Base-by-base conservation (phyloP, 2,888 invertebrate genomes). In the Camponotus fellah region DNA sequence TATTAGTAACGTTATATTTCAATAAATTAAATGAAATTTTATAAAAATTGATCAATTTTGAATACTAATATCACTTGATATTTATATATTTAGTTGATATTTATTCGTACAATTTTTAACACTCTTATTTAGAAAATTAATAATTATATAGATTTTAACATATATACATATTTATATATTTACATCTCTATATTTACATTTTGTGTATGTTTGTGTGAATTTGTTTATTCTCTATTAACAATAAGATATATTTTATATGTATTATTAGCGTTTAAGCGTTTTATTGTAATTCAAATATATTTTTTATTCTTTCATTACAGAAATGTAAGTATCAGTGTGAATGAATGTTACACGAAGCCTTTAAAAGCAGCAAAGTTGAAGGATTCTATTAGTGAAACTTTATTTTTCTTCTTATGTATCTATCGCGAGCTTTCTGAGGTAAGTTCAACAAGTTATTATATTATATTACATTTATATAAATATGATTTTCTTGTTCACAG, bases 341-440 rank as follows among this genome's bases (percentile, higher is more conserved):
- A 90, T 87, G 93, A 95, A 74, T 95, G 95, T 90, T 94, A 93
- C 89, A 93, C 92, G 84, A 94, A 93, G 85, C 94, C 95, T 58
- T 93, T 92, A 84, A 90, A 93, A 88, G 94, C 95, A 62, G 93
- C 93, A 71, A 95, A 94, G 91, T 90, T 95, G 84, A 95, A 94
- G 90, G 93, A 94, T 76, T 92, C 90, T 77, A 94, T 95, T 88
- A 94, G 93, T 90, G 95, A 95, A 75, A 92, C 93, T 49, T 92
- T 95, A 91, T 88, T 94, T 74, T 93, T 95, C 88, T 95, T 95
- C 90, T 92, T 94, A 86, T 93, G 94, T 88, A 93, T 92, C 84
- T 94, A 94, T 90, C 93, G 94, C 58, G 94, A 94, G 80, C 91
- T 95, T 80, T 91, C 92, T 80, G 92, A 94, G 94, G 95, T 95